Evolutionary conservation across 2,888 invertebrate species (phyloP).

Genomic region (Gerris lacustris): DNA sequence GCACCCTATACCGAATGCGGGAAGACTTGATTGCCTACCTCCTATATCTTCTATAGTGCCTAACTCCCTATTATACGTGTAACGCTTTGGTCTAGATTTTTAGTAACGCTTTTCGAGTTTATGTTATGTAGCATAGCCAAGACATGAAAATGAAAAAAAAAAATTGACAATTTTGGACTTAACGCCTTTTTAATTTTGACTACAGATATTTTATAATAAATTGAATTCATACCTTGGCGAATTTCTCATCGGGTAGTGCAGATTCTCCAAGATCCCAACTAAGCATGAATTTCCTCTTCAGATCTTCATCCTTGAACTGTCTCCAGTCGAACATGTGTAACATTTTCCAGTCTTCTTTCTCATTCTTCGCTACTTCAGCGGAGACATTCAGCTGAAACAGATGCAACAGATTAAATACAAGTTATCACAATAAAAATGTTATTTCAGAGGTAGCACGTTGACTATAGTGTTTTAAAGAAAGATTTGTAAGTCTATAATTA

Average conservation of each 20-base stretch:
- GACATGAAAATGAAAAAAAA: too few species aligned
- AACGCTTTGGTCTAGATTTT: too few species aligned
- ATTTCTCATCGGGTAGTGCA: conserved; percentile 51
- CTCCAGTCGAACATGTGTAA: conserved; percentile 60
- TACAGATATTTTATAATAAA: too few species aligned
- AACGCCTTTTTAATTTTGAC: too few species aligned
- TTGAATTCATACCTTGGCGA: conserved; percentile 37
- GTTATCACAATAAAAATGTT: neutral
- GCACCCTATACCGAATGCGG: too few species aligned
- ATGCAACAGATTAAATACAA: conserved; percentile 26
- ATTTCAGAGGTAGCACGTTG: neutral
- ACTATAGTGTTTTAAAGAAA: too few species aligned
- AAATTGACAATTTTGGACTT: too few species aligned
- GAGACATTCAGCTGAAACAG: conserved; percentile 37
- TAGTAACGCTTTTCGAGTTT: too few species aligned
- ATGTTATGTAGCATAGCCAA: too few species aligned
- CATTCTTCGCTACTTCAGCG: conserved; percentile 41
- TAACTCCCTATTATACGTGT: too few species aligned
- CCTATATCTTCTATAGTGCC: too few species aligned
- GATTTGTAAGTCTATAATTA: neutral
- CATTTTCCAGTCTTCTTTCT: conserved; percentile 53
- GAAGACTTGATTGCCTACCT: too few species aligned
- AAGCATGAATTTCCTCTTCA: conserved; percentile 62
- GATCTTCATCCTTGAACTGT: conserved; percentile 51
- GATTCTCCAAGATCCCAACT: conserved; percentile 59